Evolutionary conservation across 2,888 invertebrate species (phyloP), one percentile per base, ranked within the genome.

Genomic region (Metellina segmentata): DNA sequence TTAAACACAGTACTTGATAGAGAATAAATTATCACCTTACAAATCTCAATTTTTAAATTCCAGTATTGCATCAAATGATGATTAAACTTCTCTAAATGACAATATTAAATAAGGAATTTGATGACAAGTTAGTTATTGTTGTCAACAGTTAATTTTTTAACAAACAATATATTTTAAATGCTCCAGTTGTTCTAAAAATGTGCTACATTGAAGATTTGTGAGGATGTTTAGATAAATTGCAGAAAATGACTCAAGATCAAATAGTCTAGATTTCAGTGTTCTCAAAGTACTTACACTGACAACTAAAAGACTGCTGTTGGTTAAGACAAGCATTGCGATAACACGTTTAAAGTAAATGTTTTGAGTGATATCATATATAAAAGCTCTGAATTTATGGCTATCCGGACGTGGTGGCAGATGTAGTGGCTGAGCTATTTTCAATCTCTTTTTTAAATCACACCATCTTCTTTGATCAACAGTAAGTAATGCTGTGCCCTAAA

Each of bases 391-490:
- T 94, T 97, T 97, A 93, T 97, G 97, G 0, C 98, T 98, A 95
- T 99, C 99, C 9, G 99, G 99, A 93, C 99, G 96, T 0, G 99
- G 99, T 0, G 99, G 99, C 93, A 99, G 96, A 95, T 99, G 99
- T 0, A 99, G 96, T 0, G 99, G 99, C 95, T 99, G 99, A 7
- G 99, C 99, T 94, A 99, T 98, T 96, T 99, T 99, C 95, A 99
- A 96, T 94, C 99, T 96, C 95, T 99, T 99, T 95, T 99, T 99
- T 92, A 99, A 96, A 95, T 99, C 99, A 95, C 99, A 98, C 99
- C 99, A 99, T 95, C 99, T 96, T 94, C 99, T 96, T 95, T 99
- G 99, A 95, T 99, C 99, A 9, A 99, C 99, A 1, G 99, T 99
- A 74, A 99, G 96, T 49, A 99, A 96, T 0, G 99, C 99, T 0